Conservation (phyloP, 2,113 vertebrate genomes). For the Tragelaphus buxtoni region DNA sequence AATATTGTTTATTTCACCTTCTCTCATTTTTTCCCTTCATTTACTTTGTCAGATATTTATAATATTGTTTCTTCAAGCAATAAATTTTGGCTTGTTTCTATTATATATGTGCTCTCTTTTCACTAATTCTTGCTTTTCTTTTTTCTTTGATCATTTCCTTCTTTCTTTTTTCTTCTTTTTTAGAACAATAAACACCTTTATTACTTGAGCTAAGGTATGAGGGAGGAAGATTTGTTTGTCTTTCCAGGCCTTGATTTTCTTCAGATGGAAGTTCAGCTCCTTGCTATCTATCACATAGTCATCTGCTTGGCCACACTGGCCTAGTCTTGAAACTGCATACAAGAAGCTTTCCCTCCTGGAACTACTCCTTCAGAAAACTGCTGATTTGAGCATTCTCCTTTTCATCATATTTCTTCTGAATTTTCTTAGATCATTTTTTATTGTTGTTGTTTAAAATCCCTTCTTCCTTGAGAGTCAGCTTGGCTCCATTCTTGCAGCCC, state of each 20-base stretch:
- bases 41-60: background rate
- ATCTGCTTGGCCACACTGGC: conserved; percentile 96
- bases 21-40: background rate
- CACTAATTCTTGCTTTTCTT: background rate
- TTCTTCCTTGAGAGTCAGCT: conserved; percentile 96
- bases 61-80: background rate
- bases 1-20: background rate
- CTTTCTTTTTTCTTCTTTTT: background rate
- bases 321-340: conserved; percentile 95
- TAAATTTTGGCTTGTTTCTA: conserved; percentile 6
- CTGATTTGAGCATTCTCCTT: conserved; percentile 93
- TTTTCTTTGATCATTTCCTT: background rate
- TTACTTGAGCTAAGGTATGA: conserved; percentile 62
- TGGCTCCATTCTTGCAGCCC: conserved; percentile 97
- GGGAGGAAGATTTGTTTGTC: conserved; percentile 91
- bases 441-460: conserved; percentile 89
- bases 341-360: conserved; percentile 96
- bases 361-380: conserved; percentile 93
- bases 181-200: conserved; percentile 72
- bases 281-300: conserved; percentile 96
- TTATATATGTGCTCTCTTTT: background rate
- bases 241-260: conserved; percentile 99
- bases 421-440: conserved; percentile 95
- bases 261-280: conserved; percentile 96
- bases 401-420: conserved; percentile 95